A percentile compares a stretch with the other conserved stretches of the same genome.
phyloP scores from a whole-genome alignment of 2,797 vertebrate species.

The Lateolabrax maculatus region DNA sequence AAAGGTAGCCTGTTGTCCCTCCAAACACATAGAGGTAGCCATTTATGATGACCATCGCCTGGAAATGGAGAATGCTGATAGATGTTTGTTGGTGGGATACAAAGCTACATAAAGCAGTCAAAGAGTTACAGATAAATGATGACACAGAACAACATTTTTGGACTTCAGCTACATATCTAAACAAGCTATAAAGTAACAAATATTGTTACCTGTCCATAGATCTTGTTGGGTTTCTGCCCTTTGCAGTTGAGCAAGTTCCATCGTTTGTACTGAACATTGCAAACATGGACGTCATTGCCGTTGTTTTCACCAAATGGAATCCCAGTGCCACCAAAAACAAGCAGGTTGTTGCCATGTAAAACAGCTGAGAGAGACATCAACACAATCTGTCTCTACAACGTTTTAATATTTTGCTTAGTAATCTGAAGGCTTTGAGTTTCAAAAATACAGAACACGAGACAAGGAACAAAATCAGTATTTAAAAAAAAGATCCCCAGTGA shows the following conservation, averaged over 20 bases:
- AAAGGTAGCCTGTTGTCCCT: constrained; percentile 97
- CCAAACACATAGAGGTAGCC: constrained; percentile 97
- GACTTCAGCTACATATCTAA: background rate
- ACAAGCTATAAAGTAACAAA: background rate
- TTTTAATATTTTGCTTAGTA: background rate
- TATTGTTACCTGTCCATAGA: constrained; percentile 94
- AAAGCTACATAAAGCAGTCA: background rate
- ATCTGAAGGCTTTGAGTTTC: background rate
- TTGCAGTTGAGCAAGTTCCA: constrained; percentile 96
- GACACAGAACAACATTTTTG: background rate
- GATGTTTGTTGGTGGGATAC: background rate
- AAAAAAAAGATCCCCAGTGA: background rate
- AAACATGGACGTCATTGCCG: constrained; percentile 96
- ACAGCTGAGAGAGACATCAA: constrained; percentile 84
- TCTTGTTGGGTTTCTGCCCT: constrained; percentile 96
- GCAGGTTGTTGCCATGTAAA: constrained; percentile 95
- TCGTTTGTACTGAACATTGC: constrained; percentile 95
- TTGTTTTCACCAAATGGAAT: constrained; percentile 99
- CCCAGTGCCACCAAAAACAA: constrained; percentile 98
- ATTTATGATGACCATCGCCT: constrained; percentile 93
- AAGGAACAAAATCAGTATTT: too few species aligned
- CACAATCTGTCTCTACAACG: background rate
- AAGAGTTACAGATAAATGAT: background rate
- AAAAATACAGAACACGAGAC: background rate
- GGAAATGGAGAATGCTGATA: background rate